phyloP scores from a whole-genome alignment of 1,140 invertebrate species.

The Archivesica marissinica region DNA sequence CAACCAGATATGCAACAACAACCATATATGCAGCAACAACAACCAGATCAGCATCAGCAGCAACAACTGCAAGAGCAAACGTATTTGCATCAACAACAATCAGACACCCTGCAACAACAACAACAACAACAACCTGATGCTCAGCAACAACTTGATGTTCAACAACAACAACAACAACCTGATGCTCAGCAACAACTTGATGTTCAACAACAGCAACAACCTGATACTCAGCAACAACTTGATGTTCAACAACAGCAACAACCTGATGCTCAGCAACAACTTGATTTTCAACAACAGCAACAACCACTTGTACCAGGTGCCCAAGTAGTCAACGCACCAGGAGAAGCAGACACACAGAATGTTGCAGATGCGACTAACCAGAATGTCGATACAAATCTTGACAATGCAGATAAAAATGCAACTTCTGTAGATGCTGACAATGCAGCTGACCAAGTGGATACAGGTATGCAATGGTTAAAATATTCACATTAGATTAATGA shows the following conservation, averaged over 20 bases:
- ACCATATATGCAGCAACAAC: conserved; percentile 2
- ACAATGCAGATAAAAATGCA: no score
- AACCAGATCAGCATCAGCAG: neutral
- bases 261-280: neutral
- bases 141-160: neutral
- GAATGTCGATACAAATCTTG: no score
- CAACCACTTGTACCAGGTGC: neutral
- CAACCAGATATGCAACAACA: neutral
- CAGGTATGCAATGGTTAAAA: no score
- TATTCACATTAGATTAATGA: no score
- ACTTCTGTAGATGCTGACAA: no score
- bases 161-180: neutral
- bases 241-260: neutral
- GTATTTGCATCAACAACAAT: no score
- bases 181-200: neutral
- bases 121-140: neutral
- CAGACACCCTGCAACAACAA: neutral
- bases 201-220: neutral
- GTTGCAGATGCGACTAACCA: no score
- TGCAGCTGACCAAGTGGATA: no score
- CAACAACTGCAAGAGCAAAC: neutral
- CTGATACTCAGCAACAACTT: neutral
- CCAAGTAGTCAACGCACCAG: no score
- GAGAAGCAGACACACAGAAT: no score
- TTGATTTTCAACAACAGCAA: neutral